Percentiles rank a stretch among this genome's conserved stretches.
Conservation (phyloP, 2,797 vertebrate species). For the Chaetophractus vellerosus region DNA sequence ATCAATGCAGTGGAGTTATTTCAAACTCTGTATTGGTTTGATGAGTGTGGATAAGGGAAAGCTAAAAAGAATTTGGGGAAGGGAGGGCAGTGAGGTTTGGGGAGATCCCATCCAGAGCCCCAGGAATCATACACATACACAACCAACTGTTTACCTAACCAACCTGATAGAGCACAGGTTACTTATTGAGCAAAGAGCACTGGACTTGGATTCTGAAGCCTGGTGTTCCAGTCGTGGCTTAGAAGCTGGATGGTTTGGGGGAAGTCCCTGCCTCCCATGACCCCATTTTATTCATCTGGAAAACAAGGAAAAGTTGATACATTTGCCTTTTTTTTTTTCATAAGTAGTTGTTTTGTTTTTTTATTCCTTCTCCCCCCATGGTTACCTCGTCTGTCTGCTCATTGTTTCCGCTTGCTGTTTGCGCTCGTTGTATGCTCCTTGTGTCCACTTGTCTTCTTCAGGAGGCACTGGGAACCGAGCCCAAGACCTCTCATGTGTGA, state of each 20-base stretch:
- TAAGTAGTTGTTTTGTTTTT: too few relatives aligned
- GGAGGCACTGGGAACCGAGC: too few relatives aligned
- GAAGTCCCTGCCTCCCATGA: neutral
- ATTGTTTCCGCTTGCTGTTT: too few relatives aligned
- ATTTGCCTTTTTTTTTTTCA: neutral
- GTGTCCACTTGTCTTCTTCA: too few relatives aligned
- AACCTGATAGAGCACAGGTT: neutral
- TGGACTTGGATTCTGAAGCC: neutral
- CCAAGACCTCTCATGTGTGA: too few relatives aligned
- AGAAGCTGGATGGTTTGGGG: neutral
- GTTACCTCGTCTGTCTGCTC: too few relatives aligned
- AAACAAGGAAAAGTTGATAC: neutral
- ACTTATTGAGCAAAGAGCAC: neutral
- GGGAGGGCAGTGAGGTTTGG: neutral
- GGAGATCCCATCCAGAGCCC: neutral
- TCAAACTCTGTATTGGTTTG: neutral
- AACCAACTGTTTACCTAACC: neutral
- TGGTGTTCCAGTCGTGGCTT: neutral
- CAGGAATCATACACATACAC: neutral
- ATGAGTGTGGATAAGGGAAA: neutral
- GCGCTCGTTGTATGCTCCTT: too few relatives aligned
- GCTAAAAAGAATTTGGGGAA: neutral
- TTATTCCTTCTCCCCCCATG: too few relatives aligned
- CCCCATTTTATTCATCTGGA: neutral
- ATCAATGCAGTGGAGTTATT: neutral